A percentile compares a stretch with the other conserved stretches of the same genome.
Evolutionary conservation across 2,113 vertebrate genomes (phyloP).

Genomic region (Aptenodytes forsteri): DNA sequence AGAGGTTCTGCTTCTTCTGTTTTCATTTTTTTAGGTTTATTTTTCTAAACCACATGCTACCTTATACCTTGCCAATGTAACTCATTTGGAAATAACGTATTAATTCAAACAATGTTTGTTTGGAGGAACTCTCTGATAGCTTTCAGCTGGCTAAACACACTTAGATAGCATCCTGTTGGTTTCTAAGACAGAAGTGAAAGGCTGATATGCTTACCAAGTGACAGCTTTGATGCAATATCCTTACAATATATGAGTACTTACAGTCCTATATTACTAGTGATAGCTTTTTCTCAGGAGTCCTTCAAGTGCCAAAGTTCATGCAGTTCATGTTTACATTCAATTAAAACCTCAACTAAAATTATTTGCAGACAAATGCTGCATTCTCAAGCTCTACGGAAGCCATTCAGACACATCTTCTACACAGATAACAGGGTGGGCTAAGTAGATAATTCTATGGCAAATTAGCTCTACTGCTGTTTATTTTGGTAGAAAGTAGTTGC

Average conservation of each 20-base stretch:
- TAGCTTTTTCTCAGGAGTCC: not conserved
- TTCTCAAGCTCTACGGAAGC: not conserved
- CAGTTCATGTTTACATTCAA: conserved; percentile 34
- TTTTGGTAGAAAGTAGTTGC: not conserved
- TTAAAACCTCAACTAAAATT: conserved; percentile 23
- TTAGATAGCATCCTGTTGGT: conserved; percentile 54
- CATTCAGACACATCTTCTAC: conserved; percentile 8
- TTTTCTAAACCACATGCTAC: conserved; percentile 64
- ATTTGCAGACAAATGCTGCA: conserved; percentile 13
- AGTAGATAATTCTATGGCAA: not conserved
- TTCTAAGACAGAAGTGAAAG: conserved; percentile 42
- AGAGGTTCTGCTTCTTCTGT: conserved; percentile 42
- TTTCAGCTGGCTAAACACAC: conserved; percentile 68
- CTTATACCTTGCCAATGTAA: conserved; percentile 56
- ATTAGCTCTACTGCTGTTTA: not conserved
- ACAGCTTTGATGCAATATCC: conserved; percentile 18
- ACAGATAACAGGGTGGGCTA: not conserved
- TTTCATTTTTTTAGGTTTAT: conserved; percentile 66
- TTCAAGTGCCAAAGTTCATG: conserved; percentile 36
- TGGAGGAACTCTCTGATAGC: conserved; percentile 51
- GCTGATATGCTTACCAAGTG: not conserved
- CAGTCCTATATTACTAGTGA: not conserved
- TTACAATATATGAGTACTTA: not conserved
- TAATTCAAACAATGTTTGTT: conserved; percentile 66
- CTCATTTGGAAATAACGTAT: conserved; percentile 51